Conservation (phyloP, 2,113 vertebrate species). For the Chrysemys picta region DNA sequence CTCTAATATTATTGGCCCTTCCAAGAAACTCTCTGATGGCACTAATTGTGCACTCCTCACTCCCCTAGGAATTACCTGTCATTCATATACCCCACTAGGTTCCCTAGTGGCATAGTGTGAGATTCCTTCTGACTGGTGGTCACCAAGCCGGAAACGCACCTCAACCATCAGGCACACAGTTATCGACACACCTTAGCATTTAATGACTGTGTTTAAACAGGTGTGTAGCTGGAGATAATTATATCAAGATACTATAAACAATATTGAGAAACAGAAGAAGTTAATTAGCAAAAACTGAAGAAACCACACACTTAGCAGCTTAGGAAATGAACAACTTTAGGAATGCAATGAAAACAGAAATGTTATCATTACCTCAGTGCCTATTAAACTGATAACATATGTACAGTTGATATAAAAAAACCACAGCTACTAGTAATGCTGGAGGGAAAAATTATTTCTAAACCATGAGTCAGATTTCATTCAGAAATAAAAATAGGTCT, state of each 20-base stretch:
- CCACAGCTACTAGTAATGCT: not conserved
- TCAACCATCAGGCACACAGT: not conserved
- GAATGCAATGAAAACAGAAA: not conserved
- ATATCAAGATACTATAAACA: not conserved
- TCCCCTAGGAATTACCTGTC: not conserved
- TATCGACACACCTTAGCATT: not conserved
- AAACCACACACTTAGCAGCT: accelerated
- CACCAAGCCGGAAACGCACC: not conserved
- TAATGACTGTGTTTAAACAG: not conserved
- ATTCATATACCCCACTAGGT: not conserved
- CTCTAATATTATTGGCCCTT: not conserved
- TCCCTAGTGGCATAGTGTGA: not conserved
- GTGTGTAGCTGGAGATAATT: not conserved
- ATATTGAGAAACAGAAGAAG: not conserved
- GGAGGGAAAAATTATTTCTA: not conserved
- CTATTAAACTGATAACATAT: not conserved
- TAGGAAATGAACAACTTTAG: not conserved
- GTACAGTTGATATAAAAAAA: not conserved
- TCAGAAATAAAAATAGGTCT: not conserved
- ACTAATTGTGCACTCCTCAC: not conserved
- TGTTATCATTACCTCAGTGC: not conserved
- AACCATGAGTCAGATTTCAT: not conserved
- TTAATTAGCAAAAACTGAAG: not conserved
- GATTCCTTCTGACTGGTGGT: not conserved
- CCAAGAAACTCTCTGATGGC: not conserved